A percentile compares a stretch with the other conserved stretches of the same genome.
phyloP scores from a whole-genome alignment of 2,888 invertebrate genomes.

The Catotricha subobsoleta region DNA sequence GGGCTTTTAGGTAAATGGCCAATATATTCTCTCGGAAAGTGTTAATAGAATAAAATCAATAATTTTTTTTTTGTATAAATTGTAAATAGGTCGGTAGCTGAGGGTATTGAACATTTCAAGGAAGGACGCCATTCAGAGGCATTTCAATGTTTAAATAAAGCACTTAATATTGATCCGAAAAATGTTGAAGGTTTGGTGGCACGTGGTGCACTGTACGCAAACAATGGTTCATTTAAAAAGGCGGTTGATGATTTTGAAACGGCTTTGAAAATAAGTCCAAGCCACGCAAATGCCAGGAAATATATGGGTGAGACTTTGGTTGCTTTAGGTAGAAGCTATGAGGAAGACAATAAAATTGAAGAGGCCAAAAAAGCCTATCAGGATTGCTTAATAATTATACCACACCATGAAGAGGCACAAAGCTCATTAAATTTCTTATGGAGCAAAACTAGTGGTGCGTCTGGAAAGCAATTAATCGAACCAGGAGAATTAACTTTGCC shows the following conservation, averaged over 20 bases:
- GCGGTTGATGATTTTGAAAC: slow-evolving; percentile 91
- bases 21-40: too few relatives aligned
- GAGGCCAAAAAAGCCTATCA: slow-evolving; percentile 73
- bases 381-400: slow-evolving; percentile 65
- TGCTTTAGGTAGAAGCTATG: slow-evolving; percentile 72
- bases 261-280: slow-evolving; percentile 71
- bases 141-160: slow-evolving; percentile 85
- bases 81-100: slow-evolving; percentile 50
- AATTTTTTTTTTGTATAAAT: slow-evolving; percentile 16
- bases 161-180: slow-evolving; percentile 74
- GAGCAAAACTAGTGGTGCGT: slow-evolving; percentile 36
- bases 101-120: slow-evolving; percentile 89
- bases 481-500: slow-evolving; percentile 43
- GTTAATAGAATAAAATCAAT: not conserved
- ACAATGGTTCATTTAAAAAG: slow-evolving; percentile 81
- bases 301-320: slow-evolving; percentile 87
- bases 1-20: slow-evolving; percentile 55
- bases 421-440: slow-evolving; percentile 67
- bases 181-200: slow-evolving; percentile 88
- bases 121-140: slow-evolving; percentile 85
- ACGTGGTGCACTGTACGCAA: slow-evolving; percentile 80
- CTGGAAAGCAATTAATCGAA: slow-evolving; percentile 41
- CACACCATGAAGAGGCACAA: slow-evolving; percentile 74
- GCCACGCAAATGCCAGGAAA: slow-evolving; percentile 82
- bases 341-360: slow-evolving; percentile 68